A percentile compares a stretch with the other conserved stretches of the same genome.
phyloP scores from a whole-genome alignment of 2,888 invertebrate species.

The Electrophaes corylata region DNA sequence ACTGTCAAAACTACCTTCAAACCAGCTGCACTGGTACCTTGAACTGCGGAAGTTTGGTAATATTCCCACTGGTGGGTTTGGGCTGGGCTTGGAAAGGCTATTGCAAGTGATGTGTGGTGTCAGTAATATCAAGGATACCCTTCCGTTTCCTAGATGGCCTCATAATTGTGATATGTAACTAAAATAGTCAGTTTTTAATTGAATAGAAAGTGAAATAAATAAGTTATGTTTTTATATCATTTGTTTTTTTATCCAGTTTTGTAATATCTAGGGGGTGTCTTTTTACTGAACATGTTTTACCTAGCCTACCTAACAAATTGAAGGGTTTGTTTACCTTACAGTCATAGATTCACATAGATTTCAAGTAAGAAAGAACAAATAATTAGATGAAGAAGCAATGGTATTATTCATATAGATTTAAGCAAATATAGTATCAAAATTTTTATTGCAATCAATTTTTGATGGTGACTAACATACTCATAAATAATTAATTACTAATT shows the following conservation, averaged over 20 bases:
- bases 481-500: no score
- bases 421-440: no score
- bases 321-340: no score
- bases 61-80: conserved; percentile 96
- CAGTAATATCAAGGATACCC: conserved; percentile 95
- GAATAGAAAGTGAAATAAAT: neutral
- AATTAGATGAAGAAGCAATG: no score
- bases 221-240: neutral
- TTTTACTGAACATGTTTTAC: no score
- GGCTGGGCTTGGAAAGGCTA: conserved; percentile 97
- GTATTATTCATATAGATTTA: no score
- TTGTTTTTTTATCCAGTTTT: no score
- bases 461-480: no score
- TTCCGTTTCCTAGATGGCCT: conserved; percentile 97
- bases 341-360: no score
- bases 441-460: no score
- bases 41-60: conserved; percentile 95
- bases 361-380: no score
- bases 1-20: conserved; percentile 85
- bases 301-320: neutral
- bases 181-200: neutral
- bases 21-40: conserved; percentile 92
- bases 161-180: conserved; percentile 89
- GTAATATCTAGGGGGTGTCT: no score
- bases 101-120: conserved; percentile 92